Evolutionary conservation across 2,888 invertebrate genomes (phyloP).

Genomic region (Scaptomyza cyrtandrae): DNA sequence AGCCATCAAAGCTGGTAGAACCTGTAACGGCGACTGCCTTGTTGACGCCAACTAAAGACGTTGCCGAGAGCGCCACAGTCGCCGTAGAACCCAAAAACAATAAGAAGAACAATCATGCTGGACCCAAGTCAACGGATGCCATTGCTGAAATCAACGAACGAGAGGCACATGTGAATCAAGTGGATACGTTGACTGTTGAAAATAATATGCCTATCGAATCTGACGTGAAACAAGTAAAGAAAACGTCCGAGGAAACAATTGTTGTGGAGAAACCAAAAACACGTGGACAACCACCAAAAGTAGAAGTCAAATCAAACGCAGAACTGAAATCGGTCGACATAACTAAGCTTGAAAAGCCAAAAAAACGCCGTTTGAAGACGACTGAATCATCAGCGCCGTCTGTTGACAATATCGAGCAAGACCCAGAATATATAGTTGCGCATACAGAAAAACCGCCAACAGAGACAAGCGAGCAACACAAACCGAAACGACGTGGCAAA

Average conservation of each 20-base stretch:
- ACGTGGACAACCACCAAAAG: slow-evolving; percentile 4
- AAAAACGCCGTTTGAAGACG: slow-evolving; percentile 18
- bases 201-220: neutral
- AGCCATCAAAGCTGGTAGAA: neutral
- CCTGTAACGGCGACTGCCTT: neutral
- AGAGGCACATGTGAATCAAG: neutral
- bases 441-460: neutral
- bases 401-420: neutral
- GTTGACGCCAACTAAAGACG: neutral
- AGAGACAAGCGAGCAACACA: neutral
- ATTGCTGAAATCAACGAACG: neutral
- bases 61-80: neutral
- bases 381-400: neutral
- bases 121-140: slow-evolving; percentile 1
- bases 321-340: neutral
- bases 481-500: slow-evolving; percentile 9
- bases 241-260: neutral
- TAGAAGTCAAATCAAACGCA: neutral
- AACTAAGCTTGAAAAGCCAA: slow-evolving; percentile 6
- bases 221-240: neutral
- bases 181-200: neutral
- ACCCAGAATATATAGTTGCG: neutral
- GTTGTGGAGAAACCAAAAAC: slow-evolving; percentile 3
- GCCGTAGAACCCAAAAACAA: neutral
- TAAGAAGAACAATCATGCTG: neutral